Conservation (phyloP, 2,888 invertebrate genomes). For the Busseola fusca region DNA sequence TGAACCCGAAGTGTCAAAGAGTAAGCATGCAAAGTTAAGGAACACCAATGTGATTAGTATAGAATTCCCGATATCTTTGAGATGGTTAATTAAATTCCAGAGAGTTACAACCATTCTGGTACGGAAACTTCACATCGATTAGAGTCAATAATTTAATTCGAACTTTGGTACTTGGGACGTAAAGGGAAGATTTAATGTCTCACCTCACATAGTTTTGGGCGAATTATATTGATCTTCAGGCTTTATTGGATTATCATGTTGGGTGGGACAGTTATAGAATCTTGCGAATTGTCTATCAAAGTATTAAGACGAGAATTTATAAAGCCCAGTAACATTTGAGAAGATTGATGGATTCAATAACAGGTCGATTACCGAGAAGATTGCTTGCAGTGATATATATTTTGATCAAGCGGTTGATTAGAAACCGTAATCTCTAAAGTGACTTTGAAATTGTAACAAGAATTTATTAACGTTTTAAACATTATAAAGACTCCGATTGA, state of each 20-base stretch:
- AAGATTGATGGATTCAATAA: constrained; percentile 34
- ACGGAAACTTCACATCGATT: constrained; percentile 82
- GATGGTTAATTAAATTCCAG: constrained; percentile 85
- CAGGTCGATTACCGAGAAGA: constrained; percentile 23
- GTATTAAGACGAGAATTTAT: constrained; percentile 28
- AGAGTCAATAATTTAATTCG: constrained; percentile 78
- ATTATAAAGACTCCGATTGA: no score
- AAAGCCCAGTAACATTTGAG: constrained; percentile 4
- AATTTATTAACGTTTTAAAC: background rate
- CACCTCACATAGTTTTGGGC: constrained; percentile 58
- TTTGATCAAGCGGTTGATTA: constrained; percentile 10
- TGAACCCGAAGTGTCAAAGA: constrained; percentile 68
- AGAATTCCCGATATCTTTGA: constrained; percentile 79
- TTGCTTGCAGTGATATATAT: constrained; percentile 9
- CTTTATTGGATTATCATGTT: constrained; percentile 55
- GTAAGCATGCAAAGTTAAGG: constrained; percentile 61
- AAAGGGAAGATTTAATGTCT: constrained; percentile 61
- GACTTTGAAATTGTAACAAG: constrained; percentile 1
- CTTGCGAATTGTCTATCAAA: constrained; percentile 45
- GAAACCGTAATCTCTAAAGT: constrained; percentile 12
- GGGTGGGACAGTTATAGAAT: constrained; percentile 13
- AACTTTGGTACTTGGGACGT: constrained; percentile 63
- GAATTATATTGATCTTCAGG: constrained; percentile 48
- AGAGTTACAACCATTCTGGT: constrained; percentile 73
- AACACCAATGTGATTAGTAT: constrained; percentile 65